Evolutionary conservation across 64 coral and sea anemone species (phyloP), one percentile per base, ranked within the genome.

Genomic region (Montipora efflorescens): DNA sequence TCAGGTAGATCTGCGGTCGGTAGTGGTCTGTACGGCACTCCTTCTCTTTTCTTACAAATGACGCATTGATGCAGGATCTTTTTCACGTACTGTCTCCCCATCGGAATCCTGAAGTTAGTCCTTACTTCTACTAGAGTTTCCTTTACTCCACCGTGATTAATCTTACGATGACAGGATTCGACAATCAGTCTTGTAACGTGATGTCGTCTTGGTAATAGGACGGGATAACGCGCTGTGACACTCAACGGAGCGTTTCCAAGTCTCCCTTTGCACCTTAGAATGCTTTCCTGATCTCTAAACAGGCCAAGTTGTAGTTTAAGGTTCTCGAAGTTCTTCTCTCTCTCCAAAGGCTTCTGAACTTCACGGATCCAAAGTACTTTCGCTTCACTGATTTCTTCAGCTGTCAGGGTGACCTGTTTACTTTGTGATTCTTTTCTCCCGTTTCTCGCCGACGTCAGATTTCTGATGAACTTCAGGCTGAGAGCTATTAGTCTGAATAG

Each of bases 401-500:
- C 79, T 36, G 79, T 89, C 51, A 96, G 53, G 45, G 78, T 68
- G 68, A 20, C 59, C 70, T 80, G 47, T 66, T 62, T 74, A 47
- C 45, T 85, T 21, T 52, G 66, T 59, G 70, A 55, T 8, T 77
- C 47, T n/a, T 46, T 77, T 46, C 36, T 74, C 48, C 18, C 16
- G 18, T 81, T 90, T 55, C 22, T 13, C 67, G 16, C 91, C 9
- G 8, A 9, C 69, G 87, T 95, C 43, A 91, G 21, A 25, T 76
- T 81, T 22, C 58, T 71, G 16, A 95, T 84, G 80, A 92, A 95
- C 84, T 83, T 25, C 61, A 92, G 73, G 69, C 87, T 90, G 8
- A 87, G 48, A 74, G 94, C 90, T 51, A 90, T 89, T 8, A 92
- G 69, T 95, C 84, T 75, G 69, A 92, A 95, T 44, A 95, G 50